Evolutionary conservation across 2,888 invertebrate species (phyloP).

Genomic region (Fissipunctia ypsillon): DNA sequence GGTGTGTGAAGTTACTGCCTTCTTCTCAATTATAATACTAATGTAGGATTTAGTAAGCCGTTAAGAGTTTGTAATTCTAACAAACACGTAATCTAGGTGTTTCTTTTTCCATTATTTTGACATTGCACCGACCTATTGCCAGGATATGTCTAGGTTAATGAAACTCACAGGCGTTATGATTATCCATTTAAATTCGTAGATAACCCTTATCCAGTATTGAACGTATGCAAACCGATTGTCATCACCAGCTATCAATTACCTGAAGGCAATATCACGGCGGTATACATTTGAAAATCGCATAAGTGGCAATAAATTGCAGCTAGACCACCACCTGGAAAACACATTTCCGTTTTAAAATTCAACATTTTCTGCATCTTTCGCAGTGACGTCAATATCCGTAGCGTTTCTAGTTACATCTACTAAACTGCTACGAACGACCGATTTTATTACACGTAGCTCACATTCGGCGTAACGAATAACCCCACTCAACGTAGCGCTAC

Average conservation of each 20-base stretch:
- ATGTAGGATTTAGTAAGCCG: slow-evolving; percentile 7
- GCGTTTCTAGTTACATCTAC: slow-evolving; percentile 51
- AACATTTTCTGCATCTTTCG: slow-evolving; percentile 34
- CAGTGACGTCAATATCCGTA: slow-evolving; percentile 46
- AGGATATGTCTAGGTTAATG: slow-evolving; percentile 1
- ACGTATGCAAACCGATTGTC: neutral
- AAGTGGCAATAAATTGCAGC: slow-evolving; percentile 49
- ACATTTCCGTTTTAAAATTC: slow-evolving; percentile 45
- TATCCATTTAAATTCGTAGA: neutral
- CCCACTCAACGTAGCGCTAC: slow-evolving; percentile 68
- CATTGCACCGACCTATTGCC: neutral
- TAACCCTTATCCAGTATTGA: neutral
- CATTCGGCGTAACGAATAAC: slow-evolving; percentile 64
- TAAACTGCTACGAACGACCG: slow-evolving; percentile 60
- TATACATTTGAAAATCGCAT: slow-evolving; percentile 23
- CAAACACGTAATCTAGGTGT: neutral
- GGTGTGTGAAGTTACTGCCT: slow-evolving; percentile 16
- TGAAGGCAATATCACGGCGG: slow-evolving; percentile 19
- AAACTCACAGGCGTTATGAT: neutral
- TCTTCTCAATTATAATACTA: slow-evolving; percentile 5
- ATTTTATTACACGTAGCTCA: slow-evolving; percentile 64
- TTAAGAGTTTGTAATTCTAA: neutral
- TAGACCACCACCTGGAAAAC: slow-evolving; percentile 29
- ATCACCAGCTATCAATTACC: slow-evolving; percentile 13
- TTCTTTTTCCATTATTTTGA: neutral